Evolutionary conservation across 2,797 vertebrate species (phyloP).

Genomic region (Mionectes olivaceus): DNA sequence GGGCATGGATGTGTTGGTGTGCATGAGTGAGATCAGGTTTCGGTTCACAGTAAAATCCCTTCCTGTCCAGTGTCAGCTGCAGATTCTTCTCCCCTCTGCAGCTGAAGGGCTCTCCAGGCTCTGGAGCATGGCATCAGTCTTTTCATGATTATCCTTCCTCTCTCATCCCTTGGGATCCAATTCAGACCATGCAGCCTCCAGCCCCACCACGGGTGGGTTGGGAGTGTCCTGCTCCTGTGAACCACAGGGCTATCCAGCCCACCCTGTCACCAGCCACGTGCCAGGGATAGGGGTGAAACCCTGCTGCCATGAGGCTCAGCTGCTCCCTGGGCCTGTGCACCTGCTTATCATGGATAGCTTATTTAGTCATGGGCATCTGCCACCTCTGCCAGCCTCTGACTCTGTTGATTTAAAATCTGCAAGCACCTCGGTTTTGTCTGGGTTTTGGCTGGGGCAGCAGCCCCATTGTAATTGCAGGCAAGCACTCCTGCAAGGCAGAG

Average conservation of each 20-base stretch:
- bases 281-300: not conserved
- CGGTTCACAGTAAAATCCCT: not conserved
- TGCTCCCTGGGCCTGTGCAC: fast-evolving
- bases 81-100: not conserved
- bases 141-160: not conserved
- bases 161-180: not conserved
- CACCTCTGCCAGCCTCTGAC: not conserved
- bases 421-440: not conserved
- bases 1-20: fast-evolving
- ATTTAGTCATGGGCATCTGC: not conserved
- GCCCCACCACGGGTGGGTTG: fast-evolving
- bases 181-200: not conserved
- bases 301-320: not conserved
- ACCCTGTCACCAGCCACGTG: not conserved
- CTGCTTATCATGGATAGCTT: not conserved
- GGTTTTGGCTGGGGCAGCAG: not conserved
- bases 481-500: not conserved
- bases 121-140: not conserved
- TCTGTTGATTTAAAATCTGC: conserved; percentile 44
- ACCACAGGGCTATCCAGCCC: not conserved
- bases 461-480: not conserved
- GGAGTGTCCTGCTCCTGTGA: not conserved
- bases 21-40: not conserved
- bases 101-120: not conserved
- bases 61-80: not conserved